A percentile compares a stretch with the other conserved stretches of the same genome.
phyloP scores from a whole-genome alignment of 2,797 vertebrate species.

The Zalophus californianus region DNA sequence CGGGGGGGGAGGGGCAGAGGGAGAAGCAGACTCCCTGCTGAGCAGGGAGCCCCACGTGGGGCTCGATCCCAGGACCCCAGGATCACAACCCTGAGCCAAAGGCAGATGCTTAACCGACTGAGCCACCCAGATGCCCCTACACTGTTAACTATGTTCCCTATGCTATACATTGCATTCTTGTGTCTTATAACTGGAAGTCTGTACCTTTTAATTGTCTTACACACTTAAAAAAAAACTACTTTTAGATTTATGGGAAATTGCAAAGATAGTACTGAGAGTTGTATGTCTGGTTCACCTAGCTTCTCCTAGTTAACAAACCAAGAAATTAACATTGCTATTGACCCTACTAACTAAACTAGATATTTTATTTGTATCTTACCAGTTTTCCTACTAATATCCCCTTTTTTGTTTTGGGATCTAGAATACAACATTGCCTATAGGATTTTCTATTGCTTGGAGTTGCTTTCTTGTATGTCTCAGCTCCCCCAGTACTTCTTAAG shows the following conservation, averaged over 20 bases:
- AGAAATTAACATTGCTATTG: not conserved
- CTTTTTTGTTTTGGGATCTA: not conserved
- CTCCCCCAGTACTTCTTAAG: accelerated
- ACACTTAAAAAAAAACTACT: not conserved
- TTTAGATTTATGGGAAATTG: not conserved
- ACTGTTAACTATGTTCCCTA: not conserved
- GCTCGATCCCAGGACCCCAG: not conserved
- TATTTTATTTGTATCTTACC: not conserved
- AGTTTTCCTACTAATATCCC: not conserved
- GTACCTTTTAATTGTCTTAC: not conserved
- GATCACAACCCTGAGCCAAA: not conserved
- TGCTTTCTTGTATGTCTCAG: not conserved
- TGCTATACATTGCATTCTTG: not conserved
- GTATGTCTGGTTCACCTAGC: accelerated
- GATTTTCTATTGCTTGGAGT: not conserved
- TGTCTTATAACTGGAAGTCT: not conserved
- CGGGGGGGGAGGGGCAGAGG: not conserved
- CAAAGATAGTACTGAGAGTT: not conserved
- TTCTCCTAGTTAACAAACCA: not conserved
- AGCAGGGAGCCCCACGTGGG: too few relatives aligned
- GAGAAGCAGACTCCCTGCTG: not conserved
- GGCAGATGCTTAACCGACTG: not conserved
- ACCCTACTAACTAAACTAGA: not conserved
- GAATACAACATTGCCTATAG: accelerated
- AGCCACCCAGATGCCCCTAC: not conserved